A percentile compares a stretch with the other conserved stretches of the same genome.
Evolutionary conservation across 2,797 vertebrate species (phyloP).

Genomic region (Protosalanx chinensis): DNA sequence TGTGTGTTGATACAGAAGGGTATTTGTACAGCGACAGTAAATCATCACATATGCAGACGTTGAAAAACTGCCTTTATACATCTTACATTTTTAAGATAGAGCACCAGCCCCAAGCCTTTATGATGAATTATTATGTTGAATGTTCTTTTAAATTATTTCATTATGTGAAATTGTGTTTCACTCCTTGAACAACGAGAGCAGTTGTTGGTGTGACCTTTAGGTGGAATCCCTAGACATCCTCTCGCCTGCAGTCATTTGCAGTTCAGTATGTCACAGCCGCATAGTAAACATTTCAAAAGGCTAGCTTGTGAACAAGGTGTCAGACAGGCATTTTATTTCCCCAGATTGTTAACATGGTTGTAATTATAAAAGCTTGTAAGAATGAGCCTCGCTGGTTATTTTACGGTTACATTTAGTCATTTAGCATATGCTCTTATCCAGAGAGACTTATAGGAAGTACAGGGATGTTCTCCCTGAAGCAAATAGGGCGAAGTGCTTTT

Average conservation of each 20-base stretch:
- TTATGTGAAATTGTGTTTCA: not conserved
- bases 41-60: too few species aligned
- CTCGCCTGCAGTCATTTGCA: conserved; percentile 69
- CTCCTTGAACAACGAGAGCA: not conserved
- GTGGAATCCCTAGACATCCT: conserved; percentile 63
- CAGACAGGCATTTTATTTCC: conserved; percentile 36
- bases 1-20: not conserved
- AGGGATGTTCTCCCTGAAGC: too few species aligned
- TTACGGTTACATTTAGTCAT: too few species aligned
- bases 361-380: conserved; percentile 39
- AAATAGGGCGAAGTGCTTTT: too few species aligned
- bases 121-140: too few species aligned
- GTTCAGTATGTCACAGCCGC: conserved; percentile 59
- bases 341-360: conserved; percentile 36
- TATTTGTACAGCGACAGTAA: not conserved
- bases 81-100: too few species aligned
- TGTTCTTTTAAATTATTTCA: not conserved
- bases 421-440: too few species aligned
- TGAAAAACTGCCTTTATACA: too few species aligned
- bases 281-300: conserved; percentile 65
- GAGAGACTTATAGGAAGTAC: too few species aligned
- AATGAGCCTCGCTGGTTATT: conserved; percentile 36
- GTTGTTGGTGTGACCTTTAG: conserved; percentile 64
- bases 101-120: too few species aligned
- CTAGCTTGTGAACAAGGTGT: conserved; percentile 45